These are phyloP conservation scores for Girardinus metallicus DNA, from an alignment of 2,797 vertebrate genomes.

Conservation along the genomic window DNA sequence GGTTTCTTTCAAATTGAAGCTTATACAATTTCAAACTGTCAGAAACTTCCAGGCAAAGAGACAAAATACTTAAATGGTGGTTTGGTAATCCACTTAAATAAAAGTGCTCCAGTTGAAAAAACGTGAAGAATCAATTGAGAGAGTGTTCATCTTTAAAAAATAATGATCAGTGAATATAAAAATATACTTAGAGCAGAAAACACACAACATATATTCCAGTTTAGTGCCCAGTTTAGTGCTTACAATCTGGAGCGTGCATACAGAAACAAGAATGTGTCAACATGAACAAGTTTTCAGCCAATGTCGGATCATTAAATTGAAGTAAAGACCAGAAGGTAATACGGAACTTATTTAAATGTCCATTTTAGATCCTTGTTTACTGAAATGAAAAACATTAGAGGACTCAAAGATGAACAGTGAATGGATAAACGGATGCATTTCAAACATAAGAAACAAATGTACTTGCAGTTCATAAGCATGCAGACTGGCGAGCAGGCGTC, in stretches of 20 bases:
- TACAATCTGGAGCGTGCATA: neutral
- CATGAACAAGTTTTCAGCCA: neutral
- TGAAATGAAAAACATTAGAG: constrained; percentile 16
- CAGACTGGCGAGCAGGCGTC: constrained; percentile 74
- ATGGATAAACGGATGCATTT: constrained; percentile 33
- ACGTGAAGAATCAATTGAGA: neutral
- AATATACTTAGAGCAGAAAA: neutral
- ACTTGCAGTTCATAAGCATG: constrained; percentile 76
- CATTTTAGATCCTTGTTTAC: neutral
- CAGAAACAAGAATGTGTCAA: neutral
- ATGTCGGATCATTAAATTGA: neutral
- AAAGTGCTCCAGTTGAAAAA: neutral
- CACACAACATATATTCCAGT: neutral
- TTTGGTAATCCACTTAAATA: neutral
- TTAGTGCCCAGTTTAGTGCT: neutral
- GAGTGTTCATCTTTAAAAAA: neutral
- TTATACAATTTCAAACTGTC: neutral
- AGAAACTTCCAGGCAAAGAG: neutral
- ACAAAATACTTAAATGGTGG: neutral
- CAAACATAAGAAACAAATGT: constrained; percentile 38
- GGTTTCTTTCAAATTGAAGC: neutral
- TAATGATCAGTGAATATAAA: neutral
- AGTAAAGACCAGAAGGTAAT: neutral
- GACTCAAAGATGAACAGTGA: constrained; percentile 37
- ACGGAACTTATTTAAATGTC: constrained; percentile 2